phyloP scores from a whole-genome alignment of 1,140 invertebrate genomes.

The Apis laboriosa region DNA sequence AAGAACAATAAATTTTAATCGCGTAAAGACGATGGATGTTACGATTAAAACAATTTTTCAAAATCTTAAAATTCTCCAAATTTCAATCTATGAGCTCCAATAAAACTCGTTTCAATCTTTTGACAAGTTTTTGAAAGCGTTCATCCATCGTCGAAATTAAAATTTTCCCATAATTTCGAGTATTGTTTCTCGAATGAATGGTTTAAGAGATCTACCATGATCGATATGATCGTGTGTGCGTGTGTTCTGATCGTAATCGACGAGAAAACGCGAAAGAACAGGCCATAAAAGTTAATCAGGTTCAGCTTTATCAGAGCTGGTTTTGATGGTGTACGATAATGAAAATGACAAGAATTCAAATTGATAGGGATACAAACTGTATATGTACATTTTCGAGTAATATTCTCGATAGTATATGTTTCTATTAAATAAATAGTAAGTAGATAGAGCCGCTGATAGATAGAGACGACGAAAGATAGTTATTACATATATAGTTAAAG shows the following conservation, averaged over 20 bases:
- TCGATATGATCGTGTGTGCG: neutral
- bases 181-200: neutral
- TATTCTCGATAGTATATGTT: neutral
- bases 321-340: conserved; percentile 18
- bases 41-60: neutral
- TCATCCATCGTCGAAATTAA: neutral
- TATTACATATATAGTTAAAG: neutral
- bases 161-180: neutral
- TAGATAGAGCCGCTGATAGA: neutral
- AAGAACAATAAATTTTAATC: neutral
- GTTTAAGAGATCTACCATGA: neutral
- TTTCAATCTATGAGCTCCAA: neutral
- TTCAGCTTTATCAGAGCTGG: neutral
- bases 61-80: neutral
- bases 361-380: conserved; percentile 4
- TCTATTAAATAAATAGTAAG: neutral
- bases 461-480: neutral
- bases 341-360: neutral
- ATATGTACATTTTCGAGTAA: neutral
- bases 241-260: neutral
- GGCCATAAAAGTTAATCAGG: conserved; percentile 11
- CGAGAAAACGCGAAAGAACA: neutral
- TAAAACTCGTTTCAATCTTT: neutral
- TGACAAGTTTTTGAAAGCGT: neutral
- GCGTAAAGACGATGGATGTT: neutral